These are phyloP conservation scores for Bothrops jararaca DNA, from an alignment of 2,113 vertebrate species.

Conservation along the genomic window DNA sequence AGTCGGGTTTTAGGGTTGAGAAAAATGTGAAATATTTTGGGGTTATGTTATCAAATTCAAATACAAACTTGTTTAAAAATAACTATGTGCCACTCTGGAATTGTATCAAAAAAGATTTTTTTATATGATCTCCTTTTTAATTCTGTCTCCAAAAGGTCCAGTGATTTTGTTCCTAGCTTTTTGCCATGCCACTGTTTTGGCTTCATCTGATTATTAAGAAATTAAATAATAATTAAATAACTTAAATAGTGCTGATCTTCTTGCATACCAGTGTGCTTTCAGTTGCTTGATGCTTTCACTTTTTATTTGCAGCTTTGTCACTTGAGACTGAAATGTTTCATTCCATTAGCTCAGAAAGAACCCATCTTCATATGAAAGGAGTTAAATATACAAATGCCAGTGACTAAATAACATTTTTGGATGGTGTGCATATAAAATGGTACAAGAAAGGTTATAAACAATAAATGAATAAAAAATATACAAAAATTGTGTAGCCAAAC, in stretches of 20 bases:
- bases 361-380: neutral
- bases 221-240: neutral
- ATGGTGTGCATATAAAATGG: neutral
- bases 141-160: neutral
- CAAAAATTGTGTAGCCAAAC: neutral
- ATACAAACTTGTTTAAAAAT: too few relatives aligned
- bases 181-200: neutral
- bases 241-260: neutral
- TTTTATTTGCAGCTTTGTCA: neutral
- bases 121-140: neutral
- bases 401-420: neutral
- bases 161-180: neutral
- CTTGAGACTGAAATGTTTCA: neutral
- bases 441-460: neutral
- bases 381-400: neutral
- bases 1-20: too few relatives aligned
- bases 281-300: neutral
- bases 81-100: too few relatives aligned
- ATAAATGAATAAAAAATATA: neutral
- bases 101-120: too few relatives aligned
- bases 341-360: neutral
- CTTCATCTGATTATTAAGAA: neutral
- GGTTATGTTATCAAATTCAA: too few relatives aligned
- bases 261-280: neutral
- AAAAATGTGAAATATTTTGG: too few relatives aligned